Percentiles rank a stretch among this genome's conserved stretches.
Conservation (phyloP, 2,888 invertebrate genomes). For the Ctenicera cuprea region DNA sequence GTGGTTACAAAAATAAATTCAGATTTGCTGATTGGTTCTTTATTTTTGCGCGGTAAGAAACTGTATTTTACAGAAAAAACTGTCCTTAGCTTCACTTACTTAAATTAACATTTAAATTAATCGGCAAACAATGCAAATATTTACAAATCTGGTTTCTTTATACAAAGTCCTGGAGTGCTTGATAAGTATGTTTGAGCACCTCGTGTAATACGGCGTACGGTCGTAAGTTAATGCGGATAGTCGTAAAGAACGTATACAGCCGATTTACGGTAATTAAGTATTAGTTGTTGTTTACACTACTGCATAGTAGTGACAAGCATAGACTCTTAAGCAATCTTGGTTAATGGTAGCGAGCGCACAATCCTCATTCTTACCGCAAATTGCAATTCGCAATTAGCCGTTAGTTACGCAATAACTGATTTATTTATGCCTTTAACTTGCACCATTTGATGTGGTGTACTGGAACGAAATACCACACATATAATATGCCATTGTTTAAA, state of each 20-base stretch:
- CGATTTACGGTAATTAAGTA: slow-evolving; percentile 66
- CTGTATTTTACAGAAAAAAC: too few species aligned
- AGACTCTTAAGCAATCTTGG: slow-evolving; percentile 47
- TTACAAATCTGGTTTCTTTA: slow-evolving; percentile 26
- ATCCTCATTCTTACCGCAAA: slow-evolving; percentile 46
- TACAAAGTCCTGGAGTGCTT: slow-evolving; percentile 13
- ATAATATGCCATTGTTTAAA: too few species aligned
- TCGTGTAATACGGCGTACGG: slow-evolving; percentile 61
- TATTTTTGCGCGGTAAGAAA: too few species aligned
- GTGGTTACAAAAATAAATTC: too few species aligned
- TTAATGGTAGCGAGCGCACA: slow-evolving; percentile 45
- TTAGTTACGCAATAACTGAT: slow-evolving; percentile 48
- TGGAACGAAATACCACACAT: background rate
- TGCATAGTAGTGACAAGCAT: slow-evolving; percentile 48
- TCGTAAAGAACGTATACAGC: slow-evolving; percentile 64
- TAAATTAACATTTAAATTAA: background rate
- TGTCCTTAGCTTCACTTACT: too few species aligned
- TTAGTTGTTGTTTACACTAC: slow-evolving; percentile 60
- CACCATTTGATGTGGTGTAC: slow-evolving; percentile 11
- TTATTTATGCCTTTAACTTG: slow-evolving; percentile 39
- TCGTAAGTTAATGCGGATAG: slow-evolving; percentile 66
- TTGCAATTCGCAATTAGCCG: slow-evolving; percentile 45
- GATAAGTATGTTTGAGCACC: slow-evolving; percentile 42
- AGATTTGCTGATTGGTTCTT: too few species aligned
- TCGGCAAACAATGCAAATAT: slow-evolving; percentile 2